These are phyloP conservation scores for Callorhinus ursinus DNA, from an alignment of 2,113 vertebrate species.

Conservation along the genomic window DNA sequence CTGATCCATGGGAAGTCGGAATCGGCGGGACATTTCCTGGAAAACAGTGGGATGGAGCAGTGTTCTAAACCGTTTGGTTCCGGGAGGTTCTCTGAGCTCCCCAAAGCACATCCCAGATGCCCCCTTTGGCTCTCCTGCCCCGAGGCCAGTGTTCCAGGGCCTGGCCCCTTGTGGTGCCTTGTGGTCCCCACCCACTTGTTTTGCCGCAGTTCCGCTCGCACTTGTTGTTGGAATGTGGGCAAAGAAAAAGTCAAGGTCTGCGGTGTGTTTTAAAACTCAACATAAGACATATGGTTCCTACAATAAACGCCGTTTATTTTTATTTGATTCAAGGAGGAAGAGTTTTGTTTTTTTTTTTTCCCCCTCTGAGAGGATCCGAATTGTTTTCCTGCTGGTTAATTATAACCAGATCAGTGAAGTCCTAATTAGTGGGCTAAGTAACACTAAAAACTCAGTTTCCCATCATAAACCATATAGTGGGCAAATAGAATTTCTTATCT, in stretches of 20 bases:
- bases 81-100: neutral
- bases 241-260: neutral
- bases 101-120: rapidly evolving
- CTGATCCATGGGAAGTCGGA: rapidly evolving
- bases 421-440: neutral
- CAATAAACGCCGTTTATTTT: neutral
- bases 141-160: rapidly evolving
- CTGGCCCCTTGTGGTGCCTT: rapidly evolving
- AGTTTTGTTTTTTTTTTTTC: neutral
- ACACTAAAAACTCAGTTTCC: neutral
- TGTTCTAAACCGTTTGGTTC: rapidly evolving
- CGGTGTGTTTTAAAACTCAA: neutral
- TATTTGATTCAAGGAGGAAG: neutral
- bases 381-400: neutral
- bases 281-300: neutral
- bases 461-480: rapidly evolving
- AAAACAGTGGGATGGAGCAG: neutral
- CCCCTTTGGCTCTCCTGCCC: neutral
- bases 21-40: neutral
- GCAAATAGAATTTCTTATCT: neutral
- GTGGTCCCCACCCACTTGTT: rapidly evolving
- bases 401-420: neutral
- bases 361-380: neutral
- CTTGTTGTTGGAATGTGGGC: rapidly evolving
- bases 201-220: rapidly evolving